Percentiles rank a stretch among this genome's conserved stretches.
Evolutionary conservation across 2,113 vertebrate species (phyloP).

Genomic region (Drymodes brunneopygia): DNA sequence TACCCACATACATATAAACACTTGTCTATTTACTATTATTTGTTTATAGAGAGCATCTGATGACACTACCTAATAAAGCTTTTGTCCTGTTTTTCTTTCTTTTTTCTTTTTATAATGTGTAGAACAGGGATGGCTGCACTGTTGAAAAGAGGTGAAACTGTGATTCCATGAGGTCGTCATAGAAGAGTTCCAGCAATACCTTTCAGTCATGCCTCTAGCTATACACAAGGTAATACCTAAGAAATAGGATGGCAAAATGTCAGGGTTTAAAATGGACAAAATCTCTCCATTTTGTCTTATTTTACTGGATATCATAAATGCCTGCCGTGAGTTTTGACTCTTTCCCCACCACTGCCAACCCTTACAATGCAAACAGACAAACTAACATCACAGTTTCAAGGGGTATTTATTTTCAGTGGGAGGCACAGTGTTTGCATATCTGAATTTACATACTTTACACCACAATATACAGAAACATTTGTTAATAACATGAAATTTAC

Average conservation of each 20-base stretch:
- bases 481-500: neutral
- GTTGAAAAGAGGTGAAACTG: neutral
- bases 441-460: neutral
- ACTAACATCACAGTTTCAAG: neutral
- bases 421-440: neutral
- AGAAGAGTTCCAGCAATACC: neutral
- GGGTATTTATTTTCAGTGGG: neutral
- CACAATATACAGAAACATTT: neutral
- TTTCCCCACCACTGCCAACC: neutral
- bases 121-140: neutral
- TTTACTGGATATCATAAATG: neutral
- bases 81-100: neutral
- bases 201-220: neutral
- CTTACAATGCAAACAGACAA: neutral
- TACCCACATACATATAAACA: neutral
- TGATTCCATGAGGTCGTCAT: neutral
- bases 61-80: neutral
- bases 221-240: neutral
- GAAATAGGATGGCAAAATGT: neutral
- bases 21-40: neutral
- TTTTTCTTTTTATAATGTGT: neutral
- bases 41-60: neutral
- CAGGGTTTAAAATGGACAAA: neutral
- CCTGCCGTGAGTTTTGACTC: neutral
- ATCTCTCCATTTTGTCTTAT: rapidly evolving